A percentile compares a stretch with the other conserved stretches of the same genome.
These are phyloP conservation scores for Chaenogobius annularis DNA, from an alignment of 2,113 vertebrate species.

Conservation along the genomic window DNA sequence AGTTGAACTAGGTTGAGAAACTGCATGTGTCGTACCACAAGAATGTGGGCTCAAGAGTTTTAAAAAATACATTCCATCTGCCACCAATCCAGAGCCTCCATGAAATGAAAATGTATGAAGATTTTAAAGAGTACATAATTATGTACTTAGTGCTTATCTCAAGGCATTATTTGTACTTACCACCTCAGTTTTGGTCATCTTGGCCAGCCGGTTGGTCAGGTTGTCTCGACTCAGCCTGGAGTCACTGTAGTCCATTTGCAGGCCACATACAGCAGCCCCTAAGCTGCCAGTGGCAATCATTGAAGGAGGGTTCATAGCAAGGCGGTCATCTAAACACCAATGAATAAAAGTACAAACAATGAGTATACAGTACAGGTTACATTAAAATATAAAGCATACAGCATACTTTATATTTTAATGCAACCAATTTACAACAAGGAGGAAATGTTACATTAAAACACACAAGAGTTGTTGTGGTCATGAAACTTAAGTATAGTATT, in stretches of 20 bases:
- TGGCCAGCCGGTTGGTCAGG: slow-evolving; percentile 90
- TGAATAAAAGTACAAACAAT: slow-evolving; percentile 6
- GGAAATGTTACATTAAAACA: not conserved
- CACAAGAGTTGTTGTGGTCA: not conserved
- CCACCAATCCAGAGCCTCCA: slow-evolving; percentile 68
- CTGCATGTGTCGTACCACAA: slow-evolving; percentile 76
- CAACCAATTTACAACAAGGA: not conserved
- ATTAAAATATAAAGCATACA: no score
- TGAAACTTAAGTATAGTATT: not conserved
- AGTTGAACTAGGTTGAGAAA: slow-evolving; percentile 68
- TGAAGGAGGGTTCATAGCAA: slow-evolving; percentile 93
- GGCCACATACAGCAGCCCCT: slow-evolving; percentile 91
- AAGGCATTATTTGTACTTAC: slow-evolving; percentile 75
- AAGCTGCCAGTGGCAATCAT: slow-evolving; percentile 97
- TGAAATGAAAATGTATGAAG: slow-evolving; percentile 61
- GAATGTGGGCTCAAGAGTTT: slow-evolving; percentile 69
- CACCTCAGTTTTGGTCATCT: slow-evolving; percentile 96
- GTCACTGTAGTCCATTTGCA: slow-evolving; percentile 85
- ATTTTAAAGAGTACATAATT: no score
- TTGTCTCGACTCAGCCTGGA: slow-evolving; percentile 79
- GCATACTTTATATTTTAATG: not conserved
- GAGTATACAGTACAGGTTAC: no score
- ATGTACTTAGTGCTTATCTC: no score
- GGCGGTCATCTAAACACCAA: slow-evolving; percentile 85
- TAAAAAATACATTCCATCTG: slow-evolving; percentile 64